phyloP scores from a whole-genome alignment of 2,888 invertebrate genomes.

The Leptura quadrifasciata region DNA sequence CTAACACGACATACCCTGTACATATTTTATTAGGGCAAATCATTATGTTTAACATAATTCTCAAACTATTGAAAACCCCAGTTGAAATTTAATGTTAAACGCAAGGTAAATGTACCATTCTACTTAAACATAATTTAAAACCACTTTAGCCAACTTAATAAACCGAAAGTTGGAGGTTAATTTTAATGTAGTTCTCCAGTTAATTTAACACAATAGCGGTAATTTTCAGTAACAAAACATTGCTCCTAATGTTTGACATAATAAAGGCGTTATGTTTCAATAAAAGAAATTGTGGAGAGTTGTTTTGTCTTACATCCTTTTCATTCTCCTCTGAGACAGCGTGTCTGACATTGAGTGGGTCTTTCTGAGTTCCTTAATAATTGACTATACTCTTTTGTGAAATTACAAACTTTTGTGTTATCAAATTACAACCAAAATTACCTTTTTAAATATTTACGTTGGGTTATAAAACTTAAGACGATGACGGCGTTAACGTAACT shows the following conservation, averaged over 20 bases:
- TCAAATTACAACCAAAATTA: constrained; percentile 39
- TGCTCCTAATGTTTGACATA: constrained; percentile 24
- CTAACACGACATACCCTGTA: no score
- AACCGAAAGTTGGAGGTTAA: constrained; percentile 22
- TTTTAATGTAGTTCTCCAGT: constrained; percentile 17
- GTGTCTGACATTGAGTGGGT: constrained; percentile 32
- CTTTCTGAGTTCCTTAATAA: constrained; percentile 32
- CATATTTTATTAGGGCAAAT: no score
- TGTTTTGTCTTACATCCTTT: constrained; percentile 38
- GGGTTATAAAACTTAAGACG: constrained; percentile 6
- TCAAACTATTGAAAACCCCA: no score
- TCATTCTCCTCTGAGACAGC: constrained; percentile 33
- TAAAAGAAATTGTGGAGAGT: constrained; percentile 40
- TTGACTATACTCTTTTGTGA: constrained; percentile 39
- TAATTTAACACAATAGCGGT: constrained; percentile 21
- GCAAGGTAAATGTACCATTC: neutral
- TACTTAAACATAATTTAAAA: constrained; percentile 5
- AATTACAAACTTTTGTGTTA: constrained; percentile 37
- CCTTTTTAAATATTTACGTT: constrained; percentile 38
- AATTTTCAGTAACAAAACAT: constrained; percentile 31
- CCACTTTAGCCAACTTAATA: constrained; percentile 16
- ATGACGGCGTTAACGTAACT: neutral
- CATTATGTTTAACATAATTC: no score
- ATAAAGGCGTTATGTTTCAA: constrained; percentile 38
- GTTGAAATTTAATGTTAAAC: neutral